Evolutionary conservation across 2,797 vertebrate species (phyloP).

Genomic region (Mormyrops boulengeri): DNA sequence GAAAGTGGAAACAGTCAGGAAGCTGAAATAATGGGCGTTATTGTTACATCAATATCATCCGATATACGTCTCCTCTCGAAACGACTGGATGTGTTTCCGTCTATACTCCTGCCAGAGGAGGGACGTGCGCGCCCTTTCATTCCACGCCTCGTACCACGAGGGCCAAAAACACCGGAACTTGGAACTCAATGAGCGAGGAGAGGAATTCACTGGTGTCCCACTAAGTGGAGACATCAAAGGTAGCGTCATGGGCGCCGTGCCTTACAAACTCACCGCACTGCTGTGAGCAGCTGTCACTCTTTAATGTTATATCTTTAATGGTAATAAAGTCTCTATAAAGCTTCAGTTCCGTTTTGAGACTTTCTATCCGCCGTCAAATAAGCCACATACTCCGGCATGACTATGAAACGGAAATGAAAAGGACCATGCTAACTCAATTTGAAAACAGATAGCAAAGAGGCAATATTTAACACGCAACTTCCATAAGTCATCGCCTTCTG

Average conservation of each 20-base stretch:
- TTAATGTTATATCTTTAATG: background rate
- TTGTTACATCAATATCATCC: slow-evolving; percentile 10
- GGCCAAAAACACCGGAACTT: slow-evolving; percentile 6
- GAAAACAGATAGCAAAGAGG: background rate
- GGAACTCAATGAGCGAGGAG: background rate
- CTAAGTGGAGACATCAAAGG: background rate
- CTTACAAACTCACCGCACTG: background rate
- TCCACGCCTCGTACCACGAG: background rate
- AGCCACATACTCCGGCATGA: background rate
- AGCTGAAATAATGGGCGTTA: slow-evolving; percentile 6
- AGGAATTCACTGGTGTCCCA: slow-evolving; percentile 2
- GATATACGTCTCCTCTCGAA: slow-evolving; percentile 9
- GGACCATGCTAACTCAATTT: background rate
- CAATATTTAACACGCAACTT: background rate
- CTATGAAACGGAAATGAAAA: background rate
- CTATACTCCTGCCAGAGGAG: background rate
- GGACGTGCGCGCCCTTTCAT: background rate
- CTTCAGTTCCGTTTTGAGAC: background rate
- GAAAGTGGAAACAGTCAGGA: background rate
- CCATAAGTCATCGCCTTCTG: background rate
- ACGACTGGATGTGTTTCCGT: background rate
- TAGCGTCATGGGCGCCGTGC: background rate
- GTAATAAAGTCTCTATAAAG: background rate
- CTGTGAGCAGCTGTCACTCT: background rate
- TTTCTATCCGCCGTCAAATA: background rate